A percentile compares a stretch with the other conserved stretches of the same genome.
Evolutionary conservation across 2,797 vertebrate species (phyloP).

Genomic region (Phylloscopus collybita): DNA sequence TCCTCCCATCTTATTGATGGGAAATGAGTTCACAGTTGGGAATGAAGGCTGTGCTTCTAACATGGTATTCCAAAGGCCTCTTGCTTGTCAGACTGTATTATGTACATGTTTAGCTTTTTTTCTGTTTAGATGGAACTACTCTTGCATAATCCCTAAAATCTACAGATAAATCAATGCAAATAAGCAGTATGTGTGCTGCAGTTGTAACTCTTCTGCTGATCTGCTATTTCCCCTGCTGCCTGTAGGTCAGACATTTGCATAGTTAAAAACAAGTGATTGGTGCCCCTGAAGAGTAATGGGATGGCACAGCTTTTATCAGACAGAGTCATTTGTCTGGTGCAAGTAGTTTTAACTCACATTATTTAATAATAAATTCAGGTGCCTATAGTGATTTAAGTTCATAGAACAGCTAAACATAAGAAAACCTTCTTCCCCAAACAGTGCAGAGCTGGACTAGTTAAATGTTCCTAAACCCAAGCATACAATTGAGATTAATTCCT

Average conservation of each 20-base stretch:
- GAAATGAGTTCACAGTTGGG: background rate
- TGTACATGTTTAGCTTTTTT: background rate
- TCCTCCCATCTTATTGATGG: background rate
- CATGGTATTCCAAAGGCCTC: background rate
- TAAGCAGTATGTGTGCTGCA: background rate
- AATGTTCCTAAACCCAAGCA: background rate
- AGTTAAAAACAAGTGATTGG: background rate
- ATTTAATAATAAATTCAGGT: background rate
- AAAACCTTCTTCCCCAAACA: background rate
- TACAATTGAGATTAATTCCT: background rate
- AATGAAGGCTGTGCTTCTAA: background rate
- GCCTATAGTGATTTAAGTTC: background rate
- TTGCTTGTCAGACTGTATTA: background rate
- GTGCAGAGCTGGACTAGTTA: background rate
- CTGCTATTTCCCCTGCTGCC: fast-evolving
- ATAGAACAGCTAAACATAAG: background rate
- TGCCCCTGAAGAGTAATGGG: background rate
- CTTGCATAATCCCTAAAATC: background rate
- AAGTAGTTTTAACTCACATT: background rate
- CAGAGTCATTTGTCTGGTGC: background rate
- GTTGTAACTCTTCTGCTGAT: background rate
- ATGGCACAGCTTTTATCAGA: background rate
- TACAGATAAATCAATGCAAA: background rate
- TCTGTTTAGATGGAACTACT: background rate
- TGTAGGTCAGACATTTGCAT: background rate